A percentile compares a stretch with the other conserved stretches of the same genome.
phyloP scores from a whole-genome alignment of 2,888 invertebrate genomes.

The Caenorhabditis virilis region DNA sequence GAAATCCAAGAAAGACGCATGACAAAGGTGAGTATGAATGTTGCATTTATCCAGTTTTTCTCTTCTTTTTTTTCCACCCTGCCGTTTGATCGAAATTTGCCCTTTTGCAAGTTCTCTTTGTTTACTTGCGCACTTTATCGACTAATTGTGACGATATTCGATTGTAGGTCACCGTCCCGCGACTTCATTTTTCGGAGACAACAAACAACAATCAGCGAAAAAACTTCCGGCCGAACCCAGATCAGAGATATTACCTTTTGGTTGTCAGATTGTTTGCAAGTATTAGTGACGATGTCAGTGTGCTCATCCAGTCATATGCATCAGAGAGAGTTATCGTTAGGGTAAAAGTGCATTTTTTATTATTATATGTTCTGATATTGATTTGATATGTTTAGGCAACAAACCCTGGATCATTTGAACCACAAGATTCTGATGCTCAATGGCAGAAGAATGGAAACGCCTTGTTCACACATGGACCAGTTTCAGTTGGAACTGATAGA shows the following conservation, averaged over 20 bases:
- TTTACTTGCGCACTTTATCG: not conserved
- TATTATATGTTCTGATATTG: not conserved
- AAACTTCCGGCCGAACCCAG: slow-evolving; percentile 96
- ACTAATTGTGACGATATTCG: not conserved
- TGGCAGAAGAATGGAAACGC: slow-evolving; percentile 91
- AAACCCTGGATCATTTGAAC: slow-evolving; percentile 98
- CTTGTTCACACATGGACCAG: slow-evolving; percentile 84
- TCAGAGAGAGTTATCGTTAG: slow-evolving; percentile 96
- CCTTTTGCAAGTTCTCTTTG: too few relatives aligned
- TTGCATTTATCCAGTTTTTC: not conserved
- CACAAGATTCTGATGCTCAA: slow-evolving; percentile 82
- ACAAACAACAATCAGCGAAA: slow-evolving; percentile 99
- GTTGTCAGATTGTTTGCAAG: slow-evolving; percentile 76
- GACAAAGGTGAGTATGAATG: slow-evolving; percentile 75
- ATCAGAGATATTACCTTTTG: slow-evolving; percentile 77
- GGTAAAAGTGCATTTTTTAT: slow-evolving; percentile 73
- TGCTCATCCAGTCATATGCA: slow-evolving; percentile 77
- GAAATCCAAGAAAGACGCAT: slow-evolving; percentile 75
- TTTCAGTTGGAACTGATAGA: slow-evolving; percentile 93
- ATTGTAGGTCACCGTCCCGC: slow-evolving; percentile 81
- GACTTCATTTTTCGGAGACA: slow-evolving; percentile 96
- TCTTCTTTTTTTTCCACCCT: not conserved
- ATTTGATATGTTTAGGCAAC: slow-evolving; percentile 78
- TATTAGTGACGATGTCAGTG: slow-evolving; percentile 50
- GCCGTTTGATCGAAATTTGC: too few relatives aligned